Percentiles rank a stretch among this genome's conserved stretches.
Conservation (phyloP, 2,797 vertebrate species). For the Apogon hyalosoma region DNA sequence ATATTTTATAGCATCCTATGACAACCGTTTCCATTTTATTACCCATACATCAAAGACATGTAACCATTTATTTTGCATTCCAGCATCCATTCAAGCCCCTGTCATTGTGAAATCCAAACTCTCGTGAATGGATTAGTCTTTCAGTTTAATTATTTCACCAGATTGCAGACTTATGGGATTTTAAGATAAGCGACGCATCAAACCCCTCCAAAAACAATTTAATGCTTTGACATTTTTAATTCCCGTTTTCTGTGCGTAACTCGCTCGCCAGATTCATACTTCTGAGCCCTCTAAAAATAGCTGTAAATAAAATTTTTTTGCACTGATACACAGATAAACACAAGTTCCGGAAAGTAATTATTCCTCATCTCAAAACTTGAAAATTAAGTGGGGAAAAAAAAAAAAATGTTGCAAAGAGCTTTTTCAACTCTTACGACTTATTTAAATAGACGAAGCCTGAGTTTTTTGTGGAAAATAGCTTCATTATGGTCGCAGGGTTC, state of each 20-base stretch:
- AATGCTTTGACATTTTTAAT: constrained; percentile 17
- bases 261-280: neutral
- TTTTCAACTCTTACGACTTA: neutral
- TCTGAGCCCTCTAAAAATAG: constrained; percentile 6
- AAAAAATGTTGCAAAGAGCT: neutral
- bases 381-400: neutral
- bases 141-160: constrained; percentile 21
- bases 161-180: constrained; percentile 15
- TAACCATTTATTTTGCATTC: neutral
- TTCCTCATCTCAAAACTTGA: neutral
- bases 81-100: constrained; percentile 8
- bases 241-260: neutral
- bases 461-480: too few species aligned
- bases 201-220: constrained; percentile 5
- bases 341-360: constrained; percentile 18
- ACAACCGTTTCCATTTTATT: constrained; percentile 13
- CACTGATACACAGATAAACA: neutral
- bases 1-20: constrained; percentile 7
- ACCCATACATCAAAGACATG: neutral
- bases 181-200: constrained; percentile 1
- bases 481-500: too few species aligned
- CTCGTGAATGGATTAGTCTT: constrained; percentile 4
- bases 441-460: neutral
- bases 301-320: constrained; percentile 3
- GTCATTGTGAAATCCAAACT: constrained; percentile 6